phyloP scores from a whole-genome alignment of 2,797 vertebrate species.

The Pagetopsis macropterus region DNA sequence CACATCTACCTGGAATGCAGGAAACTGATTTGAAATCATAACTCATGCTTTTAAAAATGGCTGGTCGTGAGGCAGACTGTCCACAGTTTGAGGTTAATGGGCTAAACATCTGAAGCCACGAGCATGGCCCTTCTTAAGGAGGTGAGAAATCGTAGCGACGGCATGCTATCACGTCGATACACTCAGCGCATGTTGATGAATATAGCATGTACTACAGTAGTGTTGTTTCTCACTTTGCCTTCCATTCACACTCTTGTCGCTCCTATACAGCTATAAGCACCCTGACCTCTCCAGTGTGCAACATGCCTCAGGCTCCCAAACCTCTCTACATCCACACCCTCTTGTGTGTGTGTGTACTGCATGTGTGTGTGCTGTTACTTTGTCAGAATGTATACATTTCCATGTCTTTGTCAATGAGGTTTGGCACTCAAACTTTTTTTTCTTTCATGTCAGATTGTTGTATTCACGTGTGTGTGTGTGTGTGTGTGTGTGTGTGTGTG shows the following conservation, averaged over 20 bases:
- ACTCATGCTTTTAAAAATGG: background rate
- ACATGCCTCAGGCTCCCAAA: constrained; percentile 30
- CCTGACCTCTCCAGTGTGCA: constrained; percentile 43
- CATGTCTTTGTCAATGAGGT: constrained; percentile 25
- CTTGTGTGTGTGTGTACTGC: background rate
- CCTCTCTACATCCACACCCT: background rate
- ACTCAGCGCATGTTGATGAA: constrained; percentile 10
- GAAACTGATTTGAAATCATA: background rate
- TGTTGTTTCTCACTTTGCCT: constrained; percentile 56
- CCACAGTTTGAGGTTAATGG: background rate
- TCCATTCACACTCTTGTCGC: constrained; percentile 55
- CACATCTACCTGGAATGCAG: background rate
- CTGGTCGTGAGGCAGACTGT: background rate
- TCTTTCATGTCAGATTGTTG: constrained; percentile 46
- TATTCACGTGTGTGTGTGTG: background rate
- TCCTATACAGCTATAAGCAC: constrained; percentile 49
- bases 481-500: no score
- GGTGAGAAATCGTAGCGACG: background rate
- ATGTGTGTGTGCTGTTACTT: constrained; percentile 6
- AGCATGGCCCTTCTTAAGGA: constrained; percentile 1
- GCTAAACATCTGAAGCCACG: background rate
- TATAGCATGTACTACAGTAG: constrained; percentile 5
- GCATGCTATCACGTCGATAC: constrained; percentile 14
- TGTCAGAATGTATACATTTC: constrained; percentile 38
- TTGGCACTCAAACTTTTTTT: constrained; percentile 6